phyloP scores from a whole-genome alignment of 2,113 vertebrate species.

The Neopipo cinnamomea region DNA sequence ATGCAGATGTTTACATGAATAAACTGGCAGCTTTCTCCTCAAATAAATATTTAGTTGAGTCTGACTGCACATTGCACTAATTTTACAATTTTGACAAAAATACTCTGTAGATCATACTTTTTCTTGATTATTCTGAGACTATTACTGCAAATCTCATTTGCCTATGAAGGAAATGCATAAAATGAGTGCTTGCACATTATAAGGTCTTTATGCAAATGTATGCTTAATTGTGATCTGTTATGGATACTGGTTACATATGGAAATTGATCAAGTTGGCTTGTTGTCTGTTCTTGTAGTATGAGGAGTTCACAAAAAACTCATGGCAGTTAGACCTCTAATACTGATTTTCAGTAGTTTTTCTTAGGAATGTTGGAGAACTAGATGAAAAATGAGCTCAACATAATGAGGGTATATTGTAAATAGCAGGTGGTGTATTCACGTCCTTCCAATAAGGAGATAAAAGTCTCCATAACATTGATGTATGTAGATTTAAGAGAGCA shows the following conservation, averaged over 20 bases:
- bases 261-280: neutral
- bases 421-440: rapidly evolving
- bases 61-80: neutral
- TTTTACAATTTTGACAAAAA: neutral
- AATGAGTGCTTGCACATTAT: neutral
- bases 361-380: neutral
- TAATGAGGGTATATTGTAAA: neutral
- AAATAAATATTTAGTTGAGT: neutral
- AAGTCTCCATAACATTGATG: neutral
- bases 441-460: neutral
- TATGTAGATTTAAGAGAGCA: neutral
- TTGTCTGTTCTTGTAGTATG: neutral
- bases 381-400: neutral
- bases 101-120: neutral
- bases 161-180: neutral
- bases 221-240: neutral
- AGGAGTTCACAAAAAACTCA: neutral
- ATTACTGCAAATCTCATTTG: neutral
- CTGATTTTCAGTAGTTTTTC: neutral
- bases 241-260: neutral
- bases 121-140: neutral
- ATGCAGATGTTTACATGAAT: neutral
- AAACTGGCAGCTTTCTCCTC: neutral
- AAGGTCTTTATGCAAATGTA: neutral
- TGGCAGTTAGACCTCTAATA: neutral